These are phyloP conservation scores for Meles meles DNA, from an alignment of 2,113 vertebrate genomes.

Conservation along the genomic window DNA sequence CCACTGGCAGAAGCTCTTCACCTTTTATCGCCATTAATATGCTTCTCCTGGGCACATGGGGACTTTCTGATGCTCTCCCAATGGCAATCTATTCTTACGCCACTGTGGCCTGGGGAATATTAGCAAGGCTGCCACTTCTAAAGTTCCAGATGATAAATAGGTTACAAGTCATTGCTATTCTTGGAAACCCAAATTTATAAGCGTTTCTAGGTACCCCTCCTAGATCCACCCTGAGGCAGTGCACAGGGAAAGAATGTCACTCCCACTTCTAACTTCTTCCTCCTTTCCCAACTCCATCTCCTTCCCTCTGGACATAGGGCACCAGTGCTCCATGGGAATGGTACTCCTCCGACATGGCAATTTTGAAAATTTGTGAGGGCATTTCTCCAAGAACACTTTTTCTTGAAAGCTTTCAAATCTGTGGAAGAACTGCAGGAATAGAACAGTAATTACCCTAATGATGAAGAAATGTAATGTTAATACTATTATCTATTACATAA, in stretches of 20 bases:
- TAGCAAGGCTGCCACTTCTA: background rate
- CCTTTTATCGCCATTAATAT: background rate
- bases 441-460: background rate
- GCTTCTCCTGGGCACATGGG: background rate
- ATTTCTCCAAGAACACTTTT: background rate
- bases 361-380: background rate
- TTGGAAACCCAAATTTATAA: background rate
- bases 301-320: background rate
- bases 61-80: background rate
- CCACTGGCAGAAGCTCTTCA: background rate
- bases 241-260: background rate
- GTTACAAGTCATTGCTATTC: background rate
- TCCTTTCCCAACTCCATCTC: background rate
- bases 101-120: background rate
- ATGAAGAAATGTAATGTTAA: background rate
- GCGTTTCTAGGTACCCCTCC: background rate
- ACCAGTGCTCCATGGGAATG: background rate
- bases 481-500: background rate
- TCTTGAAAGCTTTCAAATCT: conserved; percentile 16
- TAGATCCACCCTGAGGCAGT: background rate
- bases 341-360: background rate
- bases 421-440: background rate
- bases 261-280: background rate
- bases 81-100: background rate
- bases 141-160: background rate